Base-by-base conservation (phyloP, 2,888 invertebrate genomes). In the Chydorus sphaericus region DNA sequence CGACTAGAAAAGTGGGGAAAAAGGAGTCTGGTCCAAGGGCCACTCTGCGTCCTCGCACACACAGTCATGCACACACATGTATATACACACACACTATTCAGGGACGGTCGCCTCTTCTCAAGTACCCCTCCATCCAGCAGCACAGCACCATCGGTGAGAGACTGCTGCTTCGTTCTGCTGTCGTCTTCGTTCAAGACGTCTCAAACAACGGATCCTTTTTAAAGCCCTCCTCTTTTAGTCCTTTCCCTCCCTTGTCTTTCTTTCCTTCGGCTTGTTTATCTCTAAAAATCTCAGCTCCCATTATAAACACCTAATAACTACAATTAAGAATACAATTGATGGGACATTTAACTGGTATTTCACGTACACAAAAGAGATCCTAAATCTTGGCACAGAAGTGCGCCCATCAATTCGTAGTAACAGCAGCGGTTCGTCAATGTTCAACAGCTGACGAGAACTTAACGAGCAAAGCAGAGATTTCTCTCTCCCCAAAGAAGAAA, bases 391-490 rank as follows among this genome's bases (percentile, higher is more conserved):
- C n/a, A n/a, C n/a, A n/a, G n/a, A n/a, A n/a, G n/a, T n/a, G n/a
- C n/a, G n/a, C n/a, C n/a, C n/a, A n/a, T n/a, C n/a, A n/a, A n/a
- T n/a, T n/a, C n/a, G n/a, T n/a, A n/a, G n/a, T n/a, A n/a, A n/a
- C n/a, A n/a, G n/a, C n/a, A n/a, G n/a, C n/a, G n/a, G n/a, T n/a
- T n/a, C n/a, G n/a, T n/a, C n/a, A n/a, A n/a, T n/a, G n/a, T n/a
- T n/a, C n/a, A n/a, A n/a, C n/a, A n/a, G n/a, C n/a, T n/a, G n/a
- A n/a, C n/a, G n/a, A n/a, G n/a, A n/a, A n/a, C n/a, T n/a, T n/a
- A n/a, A n/a, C n/a, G 44, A 44, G 44, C 44, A 26, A 44, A 44
- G 20, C 44, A 44, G 44, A 44, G 44, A 44, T 44, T n/a, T n/a
- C n/a, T n/a, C n/a, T n/a, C n/a, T n/a, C n/a, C n/a, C n/a, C n/a